Evolutionary conservation across 2,888 invertebrate genomes (phyloP), one percentile per base, ranked within the genome.

Genomic region (Loripinus fragilis): DNA sequence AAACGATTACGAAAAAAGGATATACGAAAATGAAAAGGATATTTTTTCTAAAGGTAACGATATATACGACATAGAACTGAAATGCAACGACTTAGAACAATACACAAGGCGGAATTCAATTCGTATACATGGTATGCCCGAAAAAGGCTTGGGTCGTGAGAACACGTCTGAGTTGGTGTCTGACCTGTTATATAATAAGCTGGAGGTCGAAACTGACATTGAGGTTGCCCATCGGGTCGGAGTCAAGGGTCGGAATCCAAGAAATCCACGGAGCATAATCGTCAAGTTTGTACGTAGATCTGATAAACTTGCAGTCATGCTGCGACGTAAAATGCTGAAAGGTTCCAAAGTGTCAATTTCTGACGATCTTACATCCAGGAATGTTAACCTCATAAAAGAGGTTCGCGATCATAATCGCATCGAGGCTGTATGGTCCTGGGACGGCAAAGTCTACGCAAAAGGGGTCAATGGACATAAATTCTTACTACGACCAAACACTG

Each of bases 281-380:
- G 50, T 50, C n/a, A 50, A 50, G n/a, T 50, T 50, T 50, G 50
- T 50, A n/a, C 50, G 50, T n/a, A n/a, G n/a, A n/a, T n/a, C n/a
- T n/a, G n/a, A n/a, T n/a, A n/a, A n/a, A n/a, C n/a, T n/a, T n/a
- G n/a, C 50, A n/a, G 23, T 50, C 50, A 50, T 50, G 50, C 7
- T 50, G 23, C 50, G 50, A n/a, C 50, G n/a, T 12, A 50, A 50
- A n/a, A 12, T 20, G 50, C 50, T 50, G 50, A 50, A 50, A 50
- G 50, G 50, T n/a, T n/a, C n/a, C n/a, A n/a, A n/a, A n/a, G n/a
- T n/a, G n/a, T n/a, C n/a, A n/a, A n/a, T n/a, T n/a, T 50, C 50
- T 8, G 50, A 50, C n/a, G 50, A 50, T 50, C n/a, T 50, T 12
- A 50, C 50, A 8, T 7, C 50, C 50, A 12, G n/a, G n/a, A 50